These are phyloP conservation scores for Gobionotothen gibberifrons DNA, from an alignment of 2,797 vertebrate genomes.

Conservation along the genomic window DNA sequence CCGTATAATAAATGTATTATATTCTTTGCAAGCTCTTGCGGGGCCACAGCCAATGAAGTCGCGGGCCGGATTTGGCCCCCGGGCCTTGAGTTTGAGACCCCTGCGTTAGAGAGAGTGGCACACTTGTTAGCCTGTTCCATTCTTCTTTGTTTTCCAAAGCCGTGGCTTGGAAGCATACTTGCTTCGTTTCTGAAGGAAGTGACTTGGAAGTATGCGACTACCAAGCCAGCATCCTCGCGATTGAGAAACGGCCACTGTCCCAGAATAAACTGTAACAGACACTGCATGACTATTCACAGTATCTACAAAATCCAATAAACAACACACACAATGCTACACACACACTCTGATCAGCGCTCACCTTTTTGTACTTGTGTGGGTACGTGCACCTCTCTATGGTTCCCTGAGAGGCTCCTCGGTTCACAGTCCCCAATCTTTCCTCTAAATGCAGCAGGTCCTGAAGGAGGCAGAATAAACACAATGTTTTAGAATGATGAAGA, in stretches of 20 bases:
- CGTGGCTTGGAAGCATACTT: no score
- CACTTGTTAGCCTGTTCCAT: no score
- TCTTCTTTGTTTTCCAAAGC: no score
- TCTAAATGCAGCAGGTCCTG: constrained; percentile 99
- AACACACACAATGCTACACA: constrained; percentile 17
- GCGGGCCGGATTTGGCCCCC: no score
- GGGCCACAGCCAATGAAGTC: no score
- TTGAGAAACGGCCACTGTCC: constrained; percentile 53
- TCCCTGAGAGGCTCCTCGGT: constrained; percentile 98
- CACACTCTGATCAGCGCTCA: constrained; percentile 73
- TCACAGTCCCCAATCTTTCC: constrained; percentile 97
- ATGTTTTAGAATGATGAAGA: not conserved
- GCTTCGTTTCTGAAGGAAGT: no score
- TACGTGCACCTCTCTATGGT: constrained; percentile 99
- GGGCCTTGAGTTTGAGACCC: no score
- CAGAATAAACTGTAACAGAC: constrained; percentile 68
- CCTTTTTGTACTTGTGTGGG: constrained; percentile 99
- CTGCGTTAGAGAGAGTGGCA: no score
- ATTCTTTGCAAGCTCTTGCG: no score
- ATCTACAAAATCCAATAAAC: constrained; percentile 29
- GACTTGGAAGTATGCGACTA: no score
- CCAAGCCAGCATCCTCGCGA: no score
- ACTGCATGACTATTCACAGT: constrained; percentile 61
- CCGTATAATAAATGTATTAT: no score
- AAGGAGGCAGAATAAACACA: constrained; percentile 11